A percentile compares a stretch with the other conserved stretches of the same genome.
These are phyloP conservation scores for Tenthredo livida DNA, from an alignment of 2,888 invertebrate genomes.

Conservation along the genomic window DNA sequence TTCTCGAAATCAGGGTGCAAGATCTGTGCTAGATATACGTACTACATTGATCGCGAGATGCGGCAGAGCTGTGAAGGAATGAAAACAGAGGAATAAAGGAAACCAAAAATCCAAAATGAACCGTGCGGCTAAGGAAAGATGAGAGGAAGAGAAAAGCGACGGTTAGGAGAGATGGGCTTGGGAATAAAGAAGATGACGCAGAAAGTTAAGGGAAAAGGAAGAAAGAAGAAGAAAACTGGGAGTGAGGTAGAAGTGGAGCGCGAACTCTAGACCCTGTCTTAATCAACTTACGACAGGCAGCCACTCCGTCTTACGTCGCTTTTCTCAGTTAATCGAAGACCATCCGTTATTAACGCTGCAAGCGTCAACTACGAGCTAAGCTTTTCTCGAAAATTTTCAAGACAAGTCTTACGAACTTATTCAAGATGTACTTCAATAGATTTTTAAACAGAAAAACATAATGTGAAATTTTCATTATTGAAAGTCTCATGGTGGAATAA, in stretches of 20 bases:
- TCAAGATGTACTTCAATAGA: not conserved
- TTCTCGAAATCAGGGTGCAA: not conserved
- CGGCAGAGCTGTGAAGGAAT: not conserved
- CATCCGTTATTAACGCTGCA: conserved; percentile 34
- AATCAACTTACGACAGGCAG: conserved; percentile 31
- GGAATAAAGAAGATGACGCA: not conserved
- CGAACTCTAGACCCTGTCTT: conserved; percentile 21
- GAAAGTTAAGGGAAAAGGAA: not conserved
- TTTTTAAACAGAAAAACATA: not conserved
- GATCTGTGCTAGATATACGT: no score
- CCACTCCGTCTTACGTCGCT: conserved; percentile 25
- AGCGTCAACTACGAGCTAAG: not conserved
- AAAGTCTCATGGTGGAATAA: no score
- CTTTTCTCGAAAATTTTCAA: not conserved
- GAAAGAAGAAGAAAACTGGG: not conserved
- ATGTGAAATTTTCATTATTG: not conserved
- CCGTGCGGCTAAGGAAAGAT: not conserved
- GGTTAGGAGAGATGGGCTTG: not conserved
- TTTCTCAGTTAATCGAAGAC: conserved; percentile 27
- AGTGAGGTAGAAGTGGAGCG: conserved; percentile 11
- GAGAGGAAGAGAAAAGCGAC: not conserved
- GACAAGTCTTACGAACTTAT: not conserved
- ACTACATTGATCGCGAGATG: no score
- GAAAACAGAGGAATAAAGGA: not conserved
- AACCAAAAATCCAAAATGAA: not conserved